These are phyloP conservation scores for Penelope pileata DNA, from an alignment of 2,113 vertebrate species.

Conservation along the genomic window DNA sequence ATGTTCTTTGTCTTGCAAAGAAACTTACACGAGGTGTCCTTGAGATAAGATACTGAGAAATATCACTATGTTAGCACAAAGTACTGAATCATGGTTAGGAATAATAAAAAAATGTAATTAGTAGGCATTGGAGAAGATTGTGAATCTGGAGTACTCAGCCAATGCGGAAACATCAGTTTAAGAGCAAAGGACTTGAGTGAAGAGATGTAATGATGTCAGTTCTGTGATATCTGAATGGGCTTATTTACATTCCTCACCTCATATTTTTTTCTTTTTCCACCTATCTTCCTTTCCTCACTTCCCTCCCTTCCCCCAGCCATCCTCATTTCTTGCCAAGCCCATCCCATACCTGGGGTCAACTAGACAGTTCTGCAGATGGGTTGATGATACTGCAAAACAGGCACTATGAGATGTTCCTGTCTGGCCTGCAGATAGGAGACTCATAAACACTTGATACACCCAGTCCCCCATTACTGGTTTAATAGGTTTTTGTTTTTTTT, in stretches of 20 bases:
- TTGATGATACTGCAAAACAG: slow-evolving; percentile 1
- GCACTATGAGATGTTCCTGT: slow-evolving; percentile 21
- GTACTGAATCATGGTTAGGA: no score
- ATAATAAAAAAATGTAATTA: no score
- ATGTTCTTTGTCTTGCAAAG: no score
- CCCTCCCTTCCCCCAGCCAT: background rate
- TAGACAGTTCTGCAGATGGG: slow-evolving; percentile 26
- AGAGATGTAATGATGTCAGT: slow-evolving; percentile 35
- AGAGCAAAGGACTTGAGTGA: slow-evolving; percentile 10
- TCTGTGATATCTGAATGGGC: background rate
- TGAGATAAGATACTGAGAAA: no score
- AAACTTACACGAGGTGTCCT: no score
- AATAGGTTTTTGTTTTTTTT: no score
- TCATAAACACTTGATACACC: slow-evolving; percentile 60
- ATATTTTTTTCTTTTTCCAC: slow-evolving; percentile 14
- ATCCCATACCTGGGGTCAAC: slow-evolving; percentile 4
- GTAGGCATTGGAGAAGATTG: no score
- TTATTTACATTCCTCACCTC: slow-evolving; percentile 39
- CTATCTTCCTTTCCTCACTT: slow-evolving; percentile 29
- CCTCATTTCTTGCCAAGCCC: slow-evolving; percentile 3
- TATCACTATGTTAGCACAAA: no score
- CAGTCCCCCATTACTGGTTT: slow-evolving; percentile 52
- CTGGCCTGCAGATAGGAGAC: slow-evolving; percentile 46
- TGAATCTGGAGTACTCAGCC: no score
- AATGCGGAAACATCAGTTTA: no score